phyloP scores from a whole-genome alignment of 64 coral and sea anemone genomes.

The Pocillopora verrucosa region DNA sequence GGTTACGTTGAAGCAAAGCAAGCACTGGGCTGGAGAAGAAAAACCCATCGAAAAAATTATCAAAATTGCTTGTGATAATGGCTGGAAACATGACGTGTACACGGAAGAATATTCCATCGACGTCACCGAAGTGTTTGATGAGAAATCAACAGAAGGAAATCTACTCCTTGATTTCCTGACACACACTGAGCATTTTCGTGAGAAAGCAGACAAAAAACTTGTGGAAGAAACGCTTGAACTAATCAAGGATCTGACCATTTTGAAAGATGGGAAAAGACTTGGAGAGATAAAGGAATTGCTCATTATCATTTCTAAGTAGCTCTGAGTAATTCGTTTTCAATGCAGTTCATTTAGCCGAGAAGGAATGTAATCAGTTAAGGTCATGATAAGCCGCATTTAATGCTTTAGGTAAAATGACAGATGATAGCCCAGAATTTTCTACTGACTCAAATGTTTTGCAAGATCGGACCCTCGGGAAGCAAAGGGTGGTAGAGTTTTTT shows the following conservation, averaged over 20 bases:
- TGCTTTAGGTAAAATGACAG: too few species aligned
- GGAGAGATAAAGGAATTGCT: slow-evolving; percentile 4
- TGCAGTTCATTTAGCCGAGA: too few species aligned
- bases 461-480: too few species aligned
- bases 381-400: too few species aligned
- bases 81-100: slow-evolving; percentile 44
- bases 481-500: too few species aligned
- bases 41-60: not conserved
- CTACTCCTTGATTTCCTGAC: slow-evolving; percentile 57
- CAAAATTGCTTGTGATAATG: slow-evolving; percentile 35
- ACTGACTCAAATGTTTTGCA: too few species aligned
- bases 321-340: too few species aligned
- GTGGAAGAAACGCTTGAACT: slow-evolving; percentile 5
- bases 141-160: slow-evolving; percentile 36
- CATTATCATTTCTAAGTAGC: not conserved
- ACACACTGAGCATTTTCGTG: slow-evolving; percentile 29
- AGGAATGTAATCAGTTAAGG: too few species aligned
- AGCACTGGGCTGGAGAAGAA: not conserved
- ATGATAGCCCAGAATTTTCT: too few species aligned
- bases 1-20: not conserved
- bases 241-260: slow-evolving; percentile 3
- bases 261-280: slow-evolving; percentile 2
- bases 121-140: slow-evolving; percentile 54
- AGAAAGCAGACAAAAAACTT: slow-evolving; percentile 14
- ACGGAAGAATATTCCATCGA: slow-evolving; percentile 43